Base-by-base conservation (phyloP, 1,140 invertebrate species). In the Gonioctena quinquepunctata region DNA sequence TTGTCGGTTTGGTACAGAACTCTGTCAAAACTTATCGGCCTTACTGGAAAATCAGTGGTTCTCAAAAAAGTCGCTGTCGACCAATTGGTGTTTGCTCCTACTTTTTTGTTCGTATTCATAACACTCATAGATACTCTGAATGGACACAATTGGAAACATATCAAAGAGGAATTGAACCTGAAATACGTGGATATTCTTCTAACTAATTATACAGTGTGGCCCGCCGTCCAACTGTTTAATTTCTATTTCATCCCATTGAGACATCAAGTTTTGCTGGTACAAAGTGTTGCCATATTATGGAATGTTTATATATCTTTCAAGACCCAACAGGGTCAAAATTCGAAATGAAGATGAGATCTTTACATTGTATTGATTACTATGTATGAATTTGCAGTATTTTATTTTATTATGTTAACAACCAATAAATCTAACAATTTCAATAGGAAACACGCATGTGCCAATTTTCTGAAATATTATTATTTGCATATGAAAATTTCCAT, bases 161-260 rank as follows among this genome's bases (percentile, higher is more conserved):
- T 91, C 50, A 85, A 88, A 79, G 73, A 81, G 1, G 88, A 91
- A 78, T 64, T 94, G 1, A 77, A 84, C 66, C 77, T 79, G 0
- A 88, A 91, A 78, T 94, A 93, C 79, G 66, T 80, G 5, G 88
- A 92, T 77, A 89, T 95, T 50, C 79, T 95, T 66, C 82, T 85
- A 33, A 88, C 87, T 26, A 94, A 93, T 85, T 94, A 92, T 77
- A 91, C 90, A 87, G 73, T 96, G 2, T 96, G 94, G 94, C 94
- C 94, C 18, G 85, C 89, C 75, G 92, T 94, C 0, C 94, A 96
- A 82, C 73, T 95, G 25, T 77, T 90, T 0, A 96, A 96, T 82
- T 97, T 97, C 83, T 90, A 90, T 61, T 85, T 93, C 75, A 84
- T 95, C 50, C 94, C 94, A 28, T 81, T 96, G 2, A 86, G 91